Conservation (phyloP, 2,113 vertebrate species). For the Leucosticte australis region DNA sequence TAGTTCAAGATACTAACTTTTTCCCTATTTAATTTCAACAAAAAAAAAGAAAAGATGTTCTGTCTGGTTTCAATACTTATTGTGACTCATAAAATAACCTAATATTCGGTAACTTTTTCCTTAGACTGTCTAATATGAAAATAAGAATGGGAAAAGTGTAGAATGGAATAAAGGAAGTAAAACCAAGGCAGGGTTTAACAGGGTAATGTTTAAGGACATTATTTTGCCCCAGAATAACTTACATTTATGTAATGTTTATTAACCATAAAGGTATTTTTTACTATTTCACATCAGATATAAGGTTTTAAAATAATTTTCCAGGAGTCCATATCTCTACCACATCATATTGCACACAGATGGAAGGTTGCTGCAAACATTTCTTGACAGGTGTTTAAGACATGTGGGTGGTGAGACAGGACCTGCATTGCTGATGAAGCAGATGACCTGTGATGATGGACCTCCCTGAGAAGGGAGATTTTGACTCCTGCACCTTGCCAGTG, state of each 20-base stretch:
- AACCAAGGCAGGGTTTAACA: neutral
- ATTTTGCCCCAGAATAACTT: neutral
- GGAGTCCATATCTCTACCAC: neutral
- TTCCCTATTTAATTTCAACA: neutral
- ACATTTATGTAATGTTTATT: neutral
- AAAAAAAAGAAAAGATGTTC: neutral
- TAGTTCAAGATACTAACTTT: neutral
- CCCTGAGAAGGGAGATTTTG: neutral
- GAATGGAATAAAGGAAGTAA: neutral
- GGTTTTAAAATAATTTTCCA: neutral
- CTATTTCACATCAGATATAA: neutral
- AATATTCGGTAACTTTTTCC: conserved; percentile 8
- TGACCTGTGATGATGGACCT: neutral
- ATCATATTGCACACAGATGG: neutral
- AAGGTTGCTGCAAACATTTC: neutral
- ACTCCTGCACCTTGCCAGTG: neutral
- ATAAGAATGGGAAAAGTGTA: neutral
- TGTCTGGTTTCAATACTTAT: neutral
- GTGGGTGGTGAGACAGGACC: neutral
- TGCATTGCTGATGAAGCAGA: neutral
- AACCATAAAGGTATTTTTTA: neutral
- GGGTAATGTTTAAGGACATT: neutral
- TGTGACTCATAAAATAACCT: conserved; percentile 10
- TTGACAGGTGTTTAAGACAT: neutral
- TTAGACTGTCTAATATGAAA: neutral